Conservation (phyloP, 2,113 vertebrate genomes). For the Chiloscyllium plagiosum region DNA sequence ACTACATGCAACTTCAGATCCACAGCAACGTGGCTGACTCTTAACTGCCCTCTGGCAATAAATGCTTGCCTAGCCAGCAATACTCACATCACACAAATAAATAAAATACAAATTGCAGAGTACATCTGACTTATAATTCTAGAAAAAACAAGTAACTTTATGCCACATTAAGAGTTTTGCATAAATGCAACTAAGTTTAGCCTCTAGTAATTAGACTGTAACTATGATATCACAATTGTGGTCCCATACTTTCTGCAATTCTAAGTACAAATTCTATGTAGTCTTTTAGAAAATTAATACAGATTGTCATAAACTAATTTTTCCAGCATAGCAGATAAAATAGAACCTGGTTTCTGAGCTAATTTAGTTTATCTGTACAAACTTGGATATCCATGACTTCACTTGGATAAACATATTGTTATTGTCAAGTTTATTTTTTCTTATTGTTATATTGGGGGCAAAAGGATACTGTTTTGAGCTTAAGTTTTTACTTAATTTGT, state of each 20-base stretch:
- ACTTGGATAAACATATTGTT: neutral
- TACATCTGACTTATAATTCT: neutral
- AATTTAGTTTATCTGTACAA: neutral
- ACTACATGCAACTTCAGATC: no score
- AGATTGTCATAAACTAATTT: neutral
- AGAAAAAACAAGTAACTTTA: neutral
- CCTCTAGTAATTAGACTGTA: neutral
- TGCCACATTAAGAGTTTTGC: neutral
- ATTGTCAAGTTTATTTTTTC: neutral
- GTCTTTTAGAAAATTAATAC: neutral
- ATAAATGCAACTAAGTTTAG: neutral
- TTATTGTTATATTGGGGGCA: neutral
- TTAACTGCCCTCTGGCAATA: no score
- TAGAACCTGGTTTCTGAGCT: neutral
- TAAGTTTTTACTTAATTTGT: conserved; percentile 10
- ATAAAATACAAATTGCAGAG: no score
- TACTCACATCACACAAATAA: no score
- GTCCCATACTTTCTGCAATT: neutral
- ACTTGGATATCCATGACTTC: neutral
- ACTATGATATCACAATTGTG: neutral
- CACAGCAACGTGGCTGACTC: no score
- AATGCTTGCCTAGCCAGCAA: no score
- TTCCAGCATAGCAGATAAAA: neutral
- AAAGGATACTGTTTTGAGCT: neutral
- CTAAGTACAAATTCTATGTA: neutral